Percentiles rank a stretch among this genome's conserved stretches.
phyloP scores from a whole-genome alignment of 2,113 vertebrate species.

The Chascanopsetta lugubris region DNA sequence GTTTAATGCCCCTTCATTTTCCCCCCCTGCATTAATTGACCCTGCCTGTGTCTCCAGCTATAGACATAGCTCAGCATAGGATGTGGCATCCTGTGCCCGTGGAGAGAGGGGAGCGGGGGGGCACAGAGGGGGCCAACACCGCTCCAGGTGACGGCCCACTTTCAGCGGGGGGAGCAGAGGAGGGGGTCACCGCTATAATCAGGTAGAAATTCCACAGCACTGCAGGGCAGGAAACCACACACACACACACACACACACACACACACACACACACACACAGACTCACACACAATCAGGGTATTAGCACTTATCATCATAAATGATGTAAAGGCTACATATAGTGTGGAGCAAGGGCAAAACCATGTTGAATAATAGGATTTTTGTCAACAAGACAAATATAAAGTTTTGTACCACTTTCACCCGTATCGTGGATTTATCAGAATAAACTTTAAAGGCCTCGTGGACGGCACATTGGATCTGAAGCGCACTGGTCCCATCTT shows the following conservation, averaged over 20 bases:
- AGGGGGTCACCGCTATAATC: constrained; percentile 48
- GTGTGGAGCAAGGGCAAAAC: too few species aligned
- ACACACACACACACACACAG: background rate
- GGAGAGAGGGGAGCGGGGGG: constrained; percentile 43
- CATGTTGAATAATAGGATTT: too few species aligned
- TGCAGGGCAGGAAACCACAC: constrained; percentile 55
- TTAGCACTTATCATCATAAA: too few species aligned
- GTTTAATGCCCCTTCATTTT: background rate
- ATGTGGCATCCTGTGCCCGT: constrained; percentile 62
- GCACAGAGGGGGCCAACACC: constrained; percentile 46
- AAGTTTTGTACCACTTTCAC: too few species aligned
- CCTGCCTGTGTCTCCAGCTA: constrained; percentile 24
- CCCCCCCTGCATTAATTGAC: constrained; percentile 2
- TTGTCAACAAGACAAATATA: too few species aligned
- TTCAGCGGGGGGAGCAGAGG: constrained; percentile 52
- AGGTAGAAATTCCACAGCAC: constrained; percentile 54
- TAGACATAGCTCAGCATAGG: constrained; percentile 31
- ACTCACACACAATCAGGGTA: too few species aligned
- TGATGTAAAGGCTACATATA: too few species aligned
- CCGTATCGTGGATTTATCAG: too few species aligned
- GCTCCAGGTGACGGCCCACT: constrained; percentile 55
- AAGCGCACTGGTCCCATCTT: too few species aligned
- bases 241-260: background rate
- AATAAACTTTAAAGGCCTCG: too few species aligned
- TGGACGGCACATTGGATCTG: too few species aligned